A percentile compares a stretch with the other conserved stretches of the same genome.
Conservation (phyloP, 1,140 invertebrate genomes). For the Solenopsis fugax region DNA sequence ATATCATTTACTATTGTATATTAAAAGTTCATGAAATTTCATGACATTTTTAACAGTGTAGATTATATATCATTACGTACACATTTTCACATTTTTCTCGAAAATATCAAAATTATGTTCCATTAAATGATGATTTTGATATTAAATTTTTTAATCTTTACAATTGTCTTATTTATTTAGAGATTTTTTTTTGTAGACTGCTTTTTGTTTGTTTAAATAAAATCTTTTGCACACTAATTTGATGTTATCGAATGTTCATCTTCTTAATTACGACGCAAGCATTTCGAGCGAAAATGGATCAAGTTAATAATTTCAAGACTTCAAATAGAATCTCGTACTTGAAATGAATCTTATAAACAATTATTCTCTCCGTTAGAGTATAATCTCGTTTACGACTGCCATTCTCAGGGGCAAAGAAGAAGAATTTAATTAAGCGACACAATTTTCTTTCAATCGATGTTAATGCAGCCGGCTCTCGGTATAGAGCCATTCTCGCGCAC, state of each 20-base stretch:
- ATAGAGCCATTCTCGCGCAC: not conserved
- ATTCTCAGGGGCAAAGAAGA: not conserved
- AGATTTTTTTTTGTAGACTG: not conserved
- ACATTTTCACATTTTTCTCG: not conserved
- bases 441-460: not conserved
- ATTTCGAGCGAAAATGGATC: not conserved
- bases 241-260: not conserved
- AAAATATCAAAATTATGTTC: not conserved
- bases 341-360: not conserved
- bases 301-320: not conserved
- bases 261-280: not conserved
- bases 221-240: not conserved
- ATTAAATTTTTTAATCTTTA: not conserved
- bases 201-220: not conserved
- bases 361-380: not conserved
- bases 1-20: too few relatives aligned
- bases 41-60: too few relatives aligned
- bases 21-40: too few relatives aligned
- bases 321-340: not conserved
- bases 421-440: conserved; percentile 3
- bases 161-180: not conserved
- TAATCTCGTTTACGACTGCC: not conserved
- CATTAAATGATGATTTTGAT: not conserved
- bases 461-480: not conserved
- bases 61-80: not conserved